Evolutionary conservation across 2,888 invertebrate species (phyloP).

Genomic region (Ctena decussata): DNA sequence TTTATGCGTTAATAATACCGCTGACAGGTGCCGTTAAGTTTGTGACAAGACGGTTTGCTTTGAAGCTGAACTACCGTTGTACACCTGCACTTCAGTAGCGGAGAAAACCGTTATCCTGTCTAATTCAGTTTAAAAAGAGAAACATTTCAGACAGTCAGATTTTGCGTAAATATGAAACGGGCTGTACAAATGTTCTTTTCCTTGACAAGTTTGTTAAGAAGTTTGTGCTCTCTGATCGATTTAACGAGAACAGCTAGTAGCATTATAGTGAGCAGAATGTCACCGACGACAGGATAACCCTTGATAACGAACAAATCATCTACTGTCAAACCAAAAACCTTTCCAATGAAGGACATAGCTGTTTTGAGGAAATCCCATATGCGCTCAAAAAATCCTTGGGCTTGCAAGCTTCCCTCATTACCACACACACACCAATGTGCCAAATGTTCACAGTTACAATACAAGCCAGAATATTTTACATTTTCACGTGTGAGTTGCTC

Average conservation of each 20-base stretch:
- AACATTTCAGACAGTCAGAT: no score
- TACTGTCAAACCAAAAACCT: neutral
- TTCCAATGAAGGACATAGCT: neutral
- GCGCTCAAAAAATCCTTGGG: neutral
- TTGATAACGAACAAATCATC: neutral
- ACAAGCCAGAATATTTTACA: neutral
- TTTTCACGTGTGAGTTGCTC: neutral
- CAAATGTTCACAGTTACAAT: conserved; percentile 12
- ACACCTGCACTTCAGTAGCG: no score
- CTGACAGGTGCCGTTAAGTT: no score
- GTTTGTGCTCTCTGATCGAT: neutral
- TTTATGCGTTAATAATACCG: no score
- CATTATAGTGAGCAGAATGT: neutral
- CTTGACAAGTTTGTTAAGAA: neutral
- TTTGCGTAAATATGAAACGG: no score
- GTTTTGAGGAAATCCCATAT: neutral
- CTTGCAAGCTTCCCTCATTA: neutral
- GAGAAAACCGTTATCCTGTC: no score
- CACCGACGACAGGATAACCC: neutral
- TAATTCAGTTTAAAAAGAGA: no score
- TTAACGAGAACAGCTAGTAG: neutral
- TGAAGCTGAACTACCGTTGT: no score
- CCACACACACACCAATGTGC: conserved; percentile 9
- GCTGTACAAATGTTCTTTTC: neutral
- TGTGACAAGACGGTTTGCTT: no score